These are phyloP conservation scores for Pseudochirops corinnae DNA, from an alignment of 2,797 vertebrate genomes.

Conservation along the genomic window DNA sequence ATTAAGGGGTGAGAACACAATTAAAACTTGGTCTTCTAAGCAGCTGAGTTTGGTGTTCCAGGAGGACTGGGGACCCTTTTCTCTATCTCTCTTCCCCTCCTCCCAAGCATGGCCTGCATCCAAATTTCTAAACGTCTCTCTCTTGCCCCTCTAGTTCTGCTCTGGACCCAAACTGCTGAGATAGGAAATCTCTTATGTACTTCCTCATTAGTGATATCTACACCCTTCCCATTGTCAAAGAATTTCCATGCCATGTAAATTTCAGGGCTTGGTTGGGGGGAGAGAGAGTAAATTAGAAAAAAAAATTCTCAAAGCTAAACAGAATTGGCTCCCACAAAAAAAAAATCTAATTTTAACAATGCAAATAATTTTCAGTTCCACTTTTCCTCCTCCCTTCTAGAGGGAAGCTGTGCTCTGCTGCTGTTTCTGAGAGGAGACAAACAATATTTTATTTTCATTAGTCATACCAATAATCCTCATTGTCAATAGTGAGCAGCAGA, in stretches of 20 bases:
- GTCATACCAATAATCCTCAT: neutral
- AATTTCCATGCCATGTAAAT: constrained; percentile 81
- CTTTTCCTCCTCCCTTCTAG: constrained; percentile 79
- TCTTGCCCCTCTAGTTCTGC: constrained; percentile 16
- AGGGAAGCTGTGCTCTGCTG: constrained; percentile 68
- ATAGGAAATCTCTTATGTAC: constrained; percentile 72
- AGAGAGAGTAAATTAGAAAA: neutral
- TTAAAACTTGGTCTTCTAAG: neutral
- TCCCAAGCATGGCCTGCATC: neutral
- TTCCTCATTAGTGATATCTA: constrained; percentile 79
- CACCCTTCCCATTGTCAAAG: constrained; percentile 75
- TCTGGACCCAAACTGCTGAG: constrained; percentile 38
- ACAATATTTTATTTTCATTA: constrained; percentile 9
- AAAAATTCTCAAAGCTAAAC: constrained; percentile 56
- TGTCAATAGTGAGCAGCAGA: neutral
- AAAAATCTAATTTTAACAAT: constrained; percentile 76
- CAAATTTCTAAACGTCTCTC: constrained; percentile 33
- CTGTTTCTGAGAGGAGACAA: constrained; percentile 54
- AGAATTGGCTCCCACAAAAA: constrained; percentile 72
- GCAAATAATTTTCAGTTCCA: constrained; percentile 79
- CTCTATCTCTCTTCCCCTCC: neutral
- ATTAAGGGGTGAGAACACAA: neutral
- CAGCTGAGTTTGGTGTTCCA: neutral
- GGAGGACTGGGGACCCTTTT: neutral
- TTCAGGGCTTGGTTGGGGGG: constrained; percentile 59